These are phyloP conservation scores for Harpalus rubripes DNA, from an alignment of 2,888 invertebrate species.

Conservation along the genomic window DNA sequence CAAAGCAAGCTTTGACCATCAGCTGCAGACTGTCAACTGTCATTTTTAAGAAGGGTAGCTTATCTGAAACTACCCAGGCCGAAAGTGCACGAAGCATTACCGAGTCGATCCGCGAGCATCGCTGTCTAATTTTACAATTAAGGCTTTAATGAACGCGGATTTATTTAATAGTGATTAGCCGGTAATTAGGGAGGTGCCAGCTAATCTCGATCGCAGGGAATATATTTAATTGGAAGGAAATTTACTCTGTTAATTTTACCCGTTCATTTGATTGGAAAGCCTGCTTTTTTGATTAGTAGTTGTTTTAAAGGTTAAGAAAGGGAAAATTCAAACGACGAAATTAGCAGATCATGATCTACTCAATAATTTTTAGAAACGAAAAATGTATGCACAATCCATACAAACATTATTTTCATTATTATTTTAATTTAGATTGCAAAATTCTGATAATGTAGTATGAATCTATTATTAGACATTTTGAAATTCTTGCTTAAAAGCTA, in stretches of 20 bases:
- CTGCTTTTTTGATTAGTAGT: conserved; percentile 20
- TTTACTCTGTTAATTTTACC: conserved; percentile 30
- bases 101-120: conserved; percentile 79
- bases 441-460: no score
- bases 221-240: conserved; percentile 48
- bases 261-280: conserved; percentile 26
- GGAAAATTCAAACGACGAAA: background rate
- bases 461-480: no score
- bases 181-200: conserved; percentile 48
- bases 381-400: no score
- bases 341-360: background rate
- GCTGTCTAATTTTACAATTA: conserved; percentile 53
- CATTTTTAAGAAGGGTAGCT: conserved; percentile 10
- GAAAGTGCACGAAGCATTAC: conserved; percentile 79
- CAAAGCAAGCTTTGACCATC: conserved; percentile 19
- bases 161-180: conserved; percentile 62
- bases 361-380: background rate
- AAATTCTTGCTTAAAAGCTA: no score
- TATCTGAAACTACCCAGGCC: background rate
- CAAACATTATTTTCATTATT: no score
- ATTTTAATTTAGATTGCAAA: no score
- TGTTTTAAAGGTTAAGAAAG: background rate
- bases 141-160: conserved; percentile 57
- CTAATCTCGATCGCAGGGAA: conserved; percentile 27
- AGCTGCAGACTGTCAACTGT: conserved; percentile 42